Base-by-base conservation (phyloP, 2,888 invertebrate genomes). In the Drosophila phalerata region DNA sequence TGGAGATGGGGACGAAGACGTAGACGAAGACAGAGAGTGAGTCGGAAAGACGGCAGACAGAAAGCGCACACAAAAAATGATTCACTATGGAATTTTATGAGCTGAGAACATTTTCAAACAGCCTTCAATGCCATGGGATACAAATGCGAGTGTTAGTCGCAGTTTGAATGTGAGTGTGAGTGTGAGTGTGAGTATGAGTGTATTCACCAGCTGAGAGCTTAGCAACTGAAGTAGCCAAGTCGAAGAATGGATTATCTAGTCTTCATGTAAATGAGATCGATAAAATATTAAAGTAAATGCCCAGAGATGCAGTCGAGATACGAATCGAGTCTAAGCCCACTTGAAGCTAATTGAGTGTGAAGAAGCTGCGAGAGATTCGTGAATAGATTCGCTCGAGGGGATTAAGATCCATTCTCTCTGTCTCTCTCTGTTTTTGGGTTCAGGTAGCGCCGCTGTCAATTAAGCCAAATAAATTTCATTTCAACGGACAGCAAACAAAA, bases 51-150 rank as follows among this genome's bases (percentile, higher is more conserved):
- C 56, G 68, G 48, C 80, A 77, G 85, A 81, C 81, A 69, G 69
- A 64, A 63, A 80, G 61, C 68, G 65, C 65, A 65, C 62, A 77
- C 69, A 43, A 61, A 64, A 77, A 76, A 88, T 88, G 90, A 88
- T 83, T 88, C 87, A 87, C 88, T 81, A 76, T 77, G 83, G 85
- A 79, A 81, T 83, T 88, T 88, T 90, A 89, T 87, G 89, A 88
- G 89, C 88, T 89, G 87, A 90, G 88, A 88, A 89, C 81, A 85
- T 81, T 81, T 87, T 77, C 57, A 77, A 70, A 49, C 51, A 60
- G 68, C 56, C 63, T 79, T 69, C 77, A 79, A 78, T 79, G 80
- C 77, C 77, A 78, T 79, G 80, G 77, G 76, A 79, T 60, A 64
- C 65, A 66, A 57, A 56, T 67, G 66, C 51, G 58, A 58, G 58